Conservation (phyloP, 2,113 vertebrate species). For the Aldabrachelys gigantea region DNA sequence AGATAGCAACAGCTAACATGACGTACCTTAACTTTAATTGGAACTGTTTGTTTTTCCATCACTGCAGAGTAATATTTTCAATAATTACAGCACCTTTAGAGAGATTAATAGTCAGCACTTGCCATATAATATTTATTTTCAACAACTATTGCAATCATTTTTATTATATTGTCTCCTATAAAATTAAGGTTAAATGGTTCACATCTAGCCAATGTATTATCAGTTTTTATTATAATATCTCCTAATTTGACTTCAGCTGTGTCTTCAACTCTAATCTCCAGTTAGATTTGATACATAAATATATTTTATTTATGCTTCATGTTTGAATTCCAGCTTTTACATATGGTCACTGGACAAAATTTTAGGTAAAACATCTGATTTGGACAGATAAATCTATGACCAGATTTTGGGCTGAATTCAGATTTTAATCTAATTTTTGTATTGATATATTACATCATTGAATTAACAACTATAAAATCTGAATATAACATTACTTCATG, state of each 20-base stretch:
- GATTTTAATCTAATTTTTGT: background rate
- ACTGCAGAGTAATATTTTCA: background rate
- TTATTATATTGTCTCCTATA: background rate
- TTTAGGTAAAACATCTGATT: background rate
- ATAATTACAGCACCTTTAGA: too few relatives aligned
- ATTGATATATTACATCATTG: background rate
- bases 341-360: background rate
- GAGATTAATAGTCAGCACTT: background rate
- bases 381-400: background rate
- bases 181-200: background rate
- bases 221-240: background rate
- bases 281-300: background rate
- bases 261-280: background rate
- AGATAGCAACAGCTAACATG: background rate
- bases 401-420: background rate
- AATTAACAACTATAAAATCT: background rate
- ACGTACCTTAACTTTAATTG: background rate
- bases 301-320: background rate
- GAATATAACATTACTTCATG: background rate
- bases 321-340: background rate
- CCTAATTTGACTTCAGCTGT: background rate
- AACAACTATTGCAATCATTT: background rate
- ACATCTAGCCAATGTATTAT: background rate
- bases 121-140: background rate
- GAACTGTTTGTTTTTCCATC: background rate